These are phyloP conservation scores for Athalia circularis DNA, from an alignment of 2,888 invertebrate species.

Conservation along the genomic window DNA sequence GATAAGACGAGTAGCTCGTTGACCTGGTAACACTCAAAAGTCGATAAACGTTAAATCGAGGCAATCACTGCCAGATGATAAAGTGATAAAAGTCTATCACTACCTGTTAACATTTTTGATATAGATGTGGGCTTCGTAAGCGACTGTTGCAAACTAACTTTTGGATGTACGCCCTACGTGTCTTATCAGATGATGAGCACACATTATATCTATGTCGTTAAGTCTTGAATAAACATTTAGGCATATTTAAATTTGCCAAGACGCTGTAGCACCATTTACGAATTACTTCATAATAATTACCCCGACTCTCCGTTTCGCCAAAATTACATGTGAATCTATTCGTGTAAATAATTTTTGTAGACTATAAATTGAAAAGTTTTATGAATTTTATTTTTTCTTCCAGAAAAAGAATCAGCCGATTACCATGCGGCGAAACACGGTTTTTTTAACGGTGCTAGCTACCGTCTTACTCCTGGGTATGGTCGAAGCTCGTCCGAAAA, in stretches of 20 bases:
- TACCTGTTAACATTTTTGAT: slow-evolving; percentile 34
- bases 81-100: neutral
- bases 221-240: neutral
- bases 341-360: too few relatives aligned
- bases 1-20: neutral
- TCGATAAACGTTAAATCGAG: neutral
- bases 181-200: slow-evolving; percentile 20
- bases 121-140: neutral
- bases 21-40: neutral
- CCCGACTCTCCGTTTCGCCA: neutral
- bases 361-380: neutral
- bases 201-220: slow-evolving; percentile 5
- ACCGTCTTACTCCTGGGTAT: slow-evolving; percentile 12
- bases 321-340: neutral
- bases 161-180: neutral
- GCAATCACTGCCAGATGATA: neutral
- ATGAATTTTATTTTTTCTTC: neutral
- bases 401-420: neutral
- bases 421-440: slow-evolving; percentile 33
- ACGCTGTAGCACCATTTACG: slow-evolving; percentile 6
- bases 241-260: slow-evolving; percentile 13
- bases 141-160: slow-evolving; percentile 34
- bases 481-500: slow-evolving; percentile 5
- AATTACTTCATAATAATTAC: neutral
- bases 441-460: slow-evolving; percentile 34